Percentiles rank a stretch among this genome's conserved stretches.
These are phyloP conservation scores for Unio delphinus DNA, from an alignment of 2,888 invertebrate genomes.

Conservation along the genomic window DNA sequence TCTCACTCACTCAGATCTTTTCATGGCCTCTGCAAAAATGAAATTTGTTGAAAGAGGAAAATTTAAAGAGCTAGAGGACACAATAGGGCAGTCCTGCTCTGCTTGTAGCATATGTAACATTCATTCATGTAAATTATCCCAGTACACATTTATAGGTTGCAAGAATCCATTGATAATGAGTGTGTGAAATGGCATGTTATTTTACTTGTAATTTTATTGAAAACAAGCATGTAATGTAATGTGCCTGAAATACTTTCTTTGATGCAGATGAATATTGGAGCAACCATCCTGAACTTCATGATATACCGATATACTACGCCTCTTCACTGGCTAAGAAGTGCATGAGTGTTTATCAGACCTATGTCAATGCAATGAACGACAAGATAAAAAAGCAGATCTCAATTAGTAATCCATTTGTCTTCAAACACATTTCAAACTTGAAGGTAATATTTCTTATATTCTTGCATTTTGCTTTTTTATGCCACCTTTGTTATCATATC, in stretches of 20 bases:
- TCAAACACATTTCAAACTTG: constrained; percentile 86
- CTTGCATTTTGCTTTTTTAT: not conserved
- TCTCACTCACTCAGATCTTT: too few species aligned
- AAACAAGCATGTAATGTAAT: too few species aligned
- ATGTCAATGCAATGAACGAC: constrained; percentile 99
- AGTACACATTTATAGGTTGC: too few species aligned
- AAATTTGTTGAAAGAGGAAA: too few species aligned
- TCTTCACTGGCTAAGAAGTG: constrained; percentile 99
- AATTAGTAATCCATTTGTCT: constrained; percentile 98
- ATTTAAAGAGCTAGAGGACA: too few species aligned
- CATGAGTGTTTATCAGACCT: constrained; percentile 99
- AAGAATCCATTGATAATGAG: too few species aligned
- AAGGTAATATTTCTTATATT: constrained; percentile 61
- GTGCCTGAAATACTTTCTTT: not conserved
- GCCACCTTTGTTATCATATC: not conserved
- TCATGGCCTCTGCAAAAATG: too few species aligned
- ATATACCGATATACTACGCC: constrained; percentile 99
- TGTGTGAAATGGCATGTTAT: too few species aligned
- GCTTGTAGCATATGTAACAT: too few species aligned
- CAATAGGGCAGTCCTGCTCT: too few species aligned
- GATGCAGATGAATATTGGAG: constrained; percentile 95
- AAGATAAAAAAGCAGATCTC: constrained; percentile 96
- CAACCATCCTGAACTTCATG: constrained; percentile 95
- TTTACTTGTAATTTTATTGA: not conserved
- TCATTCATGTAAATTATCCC: too few species aligned